Evolutionary conservation across 53 echinoderm and acorn worm species (phyloP).

Genomic region (Apostichopus leukothele): DNA sequence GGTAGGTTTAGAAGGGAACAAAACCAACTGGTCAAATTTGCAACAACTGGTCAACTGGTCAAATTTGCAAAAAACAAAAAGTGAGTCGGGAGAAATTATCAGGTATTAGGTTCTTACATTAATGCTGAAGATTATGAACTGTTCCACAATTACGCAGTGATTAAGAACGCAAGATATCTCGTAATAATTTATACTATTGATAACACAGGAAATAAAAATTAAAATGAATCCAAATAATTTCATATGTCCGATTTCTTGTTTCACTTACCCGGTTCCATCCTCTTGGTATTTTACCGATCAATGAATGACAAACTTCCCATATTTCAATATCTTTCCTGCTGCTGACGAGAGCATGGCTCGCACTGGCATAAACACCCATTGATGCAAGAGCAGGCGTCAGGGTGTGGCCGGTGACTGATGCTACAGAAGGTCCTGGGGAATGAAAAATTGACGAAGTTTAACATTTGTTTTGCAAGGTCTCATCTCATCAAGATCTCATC

Average conservation of each 20-base stretch:
- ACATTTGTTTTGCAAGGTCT: neutral
- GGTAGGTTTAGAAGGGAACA: too few species aligned
- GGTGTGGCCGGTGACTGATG: conserved; percentile 77
- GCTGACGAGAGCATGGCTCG: conserved; percentile 72
- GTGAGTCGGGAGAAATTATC: too few species aligned
- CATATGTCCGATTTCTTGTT: neutral
- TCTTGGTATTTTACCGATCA: conserved; percentile 71
- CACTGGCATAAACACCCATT: conserved; percentile 92
- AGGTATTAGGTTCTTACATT: too few species aligned
- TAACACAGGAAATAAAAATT: too few species aligned
- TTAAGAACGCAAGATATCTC: too few species aligned
- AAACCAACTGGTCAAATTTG: too few species aligned
- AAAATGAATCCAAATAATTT: too few species aligned
- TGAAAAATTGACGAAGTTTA: neutral
- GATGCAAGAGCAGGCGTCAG: conserved; percentile 64
- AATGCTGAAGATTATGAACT: too few species aligned
- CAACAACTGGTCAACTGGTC: too few species aligned
- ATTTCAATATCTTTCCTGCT: conserved; percentile 82
- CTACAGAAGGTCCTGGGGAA: conserved; percentile 74
- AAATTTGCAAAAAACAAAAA: too few species aligned
- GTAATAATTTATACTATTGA: too few species aligned
- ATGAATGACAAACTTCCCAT: conserved; percentile 90
- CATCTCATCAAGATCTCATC: neutral
- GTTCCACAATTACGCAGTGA: too few species aligned
- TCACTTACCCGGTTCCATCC: conserved; percentile 95